A percentile compares a stretch with the other conserved stretches of the same genome.
phyloP scores from a whole-genome alignment of 2,113 vertebrate species.

The Orthonyx spaldingii region DNA sequence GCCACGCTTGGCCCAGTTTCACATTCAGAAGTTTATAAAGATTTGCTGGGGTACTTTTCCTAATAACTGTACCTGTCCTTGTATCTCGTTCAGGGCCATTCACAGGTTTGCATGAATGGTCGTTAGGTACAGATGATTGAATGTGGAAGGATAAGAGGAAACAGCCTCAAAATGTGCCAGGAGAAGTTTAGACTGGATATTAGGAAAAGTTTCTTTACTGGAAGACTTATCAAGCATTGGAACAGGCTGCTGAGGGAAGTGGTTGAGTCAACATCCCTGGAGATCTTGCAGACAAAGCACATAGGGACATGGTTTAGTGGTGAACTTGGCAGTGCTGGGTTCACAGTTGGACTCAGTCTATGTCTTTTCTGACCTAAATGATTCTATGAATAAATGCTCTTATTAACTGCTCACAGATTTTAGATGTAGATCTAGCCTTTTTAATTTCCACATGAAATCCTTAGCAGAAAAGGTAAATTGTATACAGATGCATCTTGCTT shows the following conservation, averaged over 20 bases:
- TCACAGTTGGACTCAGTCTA: rapidly evolving
- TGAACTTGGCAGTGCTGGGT: background rate
- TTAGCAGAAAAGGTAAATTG: background rate
- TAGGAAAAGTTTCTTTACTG: background rate
- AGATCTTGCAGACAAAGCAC: background rate
- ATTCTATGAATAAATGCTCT: background rate
- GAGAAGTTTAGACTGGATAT: background rate
- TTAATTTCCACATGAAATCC: background rate
- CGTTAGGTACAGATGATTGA: background rate
- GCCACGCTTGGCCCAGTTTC: background rate
- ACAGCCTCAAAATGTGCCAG: background rate
- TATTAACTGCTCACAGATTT: background rate
- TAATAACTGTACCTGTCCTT: background rate
- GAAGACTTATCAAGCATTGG: background rate
- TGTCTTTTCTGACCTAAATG: background rate
- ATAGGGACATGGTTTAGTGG: background rate
- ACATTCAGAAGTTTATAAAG: background rate
- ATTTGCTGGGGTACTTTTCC: background rate
- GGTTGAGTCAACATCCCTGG: background rate
- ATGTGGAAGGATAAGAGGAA: background rate
- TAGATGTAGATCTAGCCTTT: background rate
- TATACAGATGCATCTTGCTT: background rate
- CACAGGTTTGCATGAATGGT: background rate
- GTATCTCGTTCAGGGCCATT: background rate
- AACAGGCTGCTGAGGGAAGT: background rate